These are phyloP conservation scores for Synanthedon myopaeformis DNA, from an alignment of 2,888 invertebrate genomes.

Conservation along the genomic window DNA sequence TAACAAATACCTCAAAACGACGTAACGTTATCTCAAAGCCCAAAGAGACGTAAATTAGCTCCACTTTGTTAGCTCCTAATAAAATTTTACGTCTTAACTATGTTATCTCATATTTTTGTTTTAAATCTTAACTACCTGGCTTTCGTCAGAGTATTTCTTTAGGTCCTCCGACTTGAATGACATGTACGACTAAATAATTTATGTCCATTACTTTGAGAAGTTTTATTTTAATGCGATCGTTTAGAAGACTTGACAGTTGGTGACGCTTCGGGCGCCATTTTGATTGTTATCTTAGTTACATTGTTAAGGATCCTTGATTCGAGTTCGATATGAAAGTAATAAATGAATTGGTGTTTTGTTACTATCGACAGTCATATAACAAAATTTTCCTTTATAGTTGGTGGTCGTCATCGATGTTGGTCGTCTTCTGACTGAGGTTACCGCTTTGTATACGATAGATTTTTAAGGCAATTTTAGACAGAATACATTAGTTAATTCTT, in stretches of 20 bases:
- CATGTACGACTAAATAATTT: slow-evolving; percentile 63
- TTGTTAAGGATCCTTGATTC: slow-evolving; percentile 14
- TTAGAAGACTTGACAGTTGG: slow-evolving; percentile 50
- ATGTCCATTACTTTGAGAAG: slow-evolving; percentile 53
- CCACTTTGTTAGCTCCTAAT: slow-evolving; percentile 59
- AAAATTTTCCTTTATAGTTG: too few species aligned
- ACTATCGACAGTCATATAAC: slow-evolving; percentile 8
- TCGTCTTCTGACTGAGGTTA: too few species aligned
- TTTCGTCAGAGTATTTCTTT: slow-evolving; percentile 55
- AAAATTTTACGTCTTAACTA: slow-evolving; percentile 64
- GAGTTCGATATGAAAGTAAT: background rate
- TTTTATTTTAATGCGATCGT: slow-evolving; percentile 63
- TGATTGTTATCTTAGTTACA: slow-evolving; percentile 54
- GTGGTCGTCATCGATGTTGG: too few species aligned
- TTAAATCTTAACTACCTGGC: slow-evolving; percentile 67
- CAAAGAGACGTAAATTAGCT: slow-evolving; percentile 54
- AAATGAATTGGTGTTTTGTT: background rate
- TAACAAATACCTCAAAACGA: background rate
- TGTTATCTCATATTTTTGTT: slow-evolving; percentile 65
- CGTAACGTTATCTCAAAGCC: slow-evolving; percentile 8
- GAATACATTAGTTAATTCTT: too few species aligned
- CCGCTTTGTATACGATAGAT: too few species aligned
- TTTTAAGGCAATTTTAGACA: too few species aligned
- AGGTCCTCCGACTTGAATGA: slow-evolving; percentile 55
- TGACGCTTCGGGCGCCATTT: slow-evolving; percentile 61